Conservation (phyloP, 2,113 vertebrate species). For the Microtus ochrogaster region DNA sequence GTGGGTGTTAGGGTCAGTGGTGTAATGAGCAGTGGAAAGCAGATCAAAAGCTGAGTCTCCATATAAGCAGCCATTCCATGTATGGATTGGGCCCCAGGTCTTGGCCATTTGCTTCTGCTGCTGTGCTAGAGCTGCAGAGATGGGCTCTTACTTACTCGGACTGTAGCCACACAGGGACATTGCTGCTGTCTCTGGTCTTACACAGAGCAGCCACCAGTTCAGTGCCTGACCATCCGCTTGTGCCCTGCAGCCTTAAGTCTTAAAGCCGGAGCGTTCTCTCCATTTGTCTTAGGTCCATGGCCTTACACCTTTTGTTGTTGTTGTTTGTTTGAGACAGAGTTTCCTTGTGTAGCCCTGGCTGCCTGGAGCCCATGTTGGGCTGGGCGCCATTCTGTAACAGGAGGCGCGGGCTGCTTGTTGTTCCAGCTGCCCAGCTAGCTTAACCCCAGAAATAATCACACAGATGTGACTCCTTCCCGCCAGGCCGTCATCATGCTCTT, state of each 20-base stretch:
- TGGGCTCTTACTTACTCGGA: not conserved
- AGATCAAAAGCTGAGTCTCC: not conserved
- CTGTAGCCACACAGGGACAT: not conserved
- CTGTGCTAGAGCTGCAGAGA: not conserved
- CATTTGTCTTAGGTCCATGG: not conserved
- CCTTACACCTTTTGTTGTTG: not conserved
- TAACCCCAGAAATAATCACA: no score
- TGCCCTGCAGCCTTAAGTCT: not conserved
- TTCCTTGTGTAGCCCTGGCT: no score
- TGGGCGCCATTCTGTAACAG: no score
- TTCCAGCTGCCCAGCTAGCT: no score
- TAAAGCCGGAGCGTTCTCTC: not conserved
- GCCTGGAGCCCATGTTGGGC: no score
- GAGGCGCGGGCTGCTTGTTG: no score
- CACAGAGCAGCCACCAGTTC: not conserved
- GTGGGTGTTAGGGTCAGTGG: not conserved
- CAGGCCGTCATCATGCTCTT: not conserved
- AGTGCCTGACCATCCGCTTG: not conserved
- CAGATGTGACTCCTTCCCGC: no score
- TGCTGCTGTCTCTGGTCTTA: not conserved
- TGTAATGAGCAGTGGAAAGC: constrained; percentile 5
- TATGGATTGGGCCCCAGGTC: not conserved
- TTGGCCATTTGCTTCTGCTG: constrained; percentile 34
- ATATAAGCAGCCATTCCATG: not conserved
- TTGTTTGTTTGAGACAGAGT: not conserved